phyloP scores from a whole-genome alignment of 2,113 vertebrate genomes.

The Baryphthengus martii region DNA sequence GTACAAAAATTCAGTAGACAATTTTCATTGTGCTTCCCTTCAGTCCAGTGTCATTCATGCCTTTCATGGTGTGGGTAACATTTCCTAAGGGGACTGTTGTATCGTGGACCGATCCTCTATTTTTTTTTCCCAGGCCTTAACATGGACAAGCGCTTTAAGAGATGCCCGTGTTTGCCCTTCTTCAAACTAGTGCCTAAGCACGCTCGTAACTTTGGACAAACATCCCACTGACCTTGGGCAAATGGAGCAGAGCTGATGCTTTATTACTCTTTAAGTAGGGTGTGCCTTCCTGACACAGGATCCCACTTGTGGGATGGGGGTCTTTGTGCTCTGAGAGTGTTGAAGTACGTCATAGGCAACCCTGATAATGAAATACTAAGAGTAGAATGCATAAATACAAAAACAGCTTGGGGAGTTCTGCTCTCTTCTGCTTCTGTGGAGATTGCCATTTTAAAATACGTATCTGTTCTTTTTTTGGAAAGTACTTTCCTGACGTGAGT shows the following conservation, averaged over 20 bases:
- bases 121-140: constrained; percentile 27
- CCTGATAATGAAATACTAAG: background rate
- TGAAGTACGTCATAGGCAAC: background rate
- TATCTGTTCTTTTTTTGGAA: background rate
- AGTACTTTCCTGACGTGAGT: background rate
- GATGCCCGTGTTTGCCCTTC: constrained; percentile 24
- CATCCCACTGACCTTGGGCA: background rate
- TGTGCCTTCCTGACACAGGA: background rate
- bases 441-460: background rate
- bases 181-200: background rate
- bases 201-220: background rate
- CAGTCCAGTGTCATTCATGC: background rate
- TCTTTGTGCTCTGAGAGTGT: background rate
- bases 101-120: background rate
- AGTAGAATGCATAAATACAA: background rate
- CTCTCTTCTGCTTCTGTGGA: background rate
- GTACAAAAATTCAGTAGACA: background rate
- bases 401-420: background rate
- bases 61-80: constrained; percentile 26
- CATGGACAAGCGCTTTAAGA: constrained; percentile 1
- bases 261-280: background rate
- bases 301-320: background rate
- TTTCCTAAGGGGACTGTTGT: constrained; percentile 1
- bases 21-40: background rate
- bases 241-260: background rate